Evolutionary conservation across 2,113 vertebrate genomes (phyloP).

Genomic region (Cyprinus carpio): DNA sequence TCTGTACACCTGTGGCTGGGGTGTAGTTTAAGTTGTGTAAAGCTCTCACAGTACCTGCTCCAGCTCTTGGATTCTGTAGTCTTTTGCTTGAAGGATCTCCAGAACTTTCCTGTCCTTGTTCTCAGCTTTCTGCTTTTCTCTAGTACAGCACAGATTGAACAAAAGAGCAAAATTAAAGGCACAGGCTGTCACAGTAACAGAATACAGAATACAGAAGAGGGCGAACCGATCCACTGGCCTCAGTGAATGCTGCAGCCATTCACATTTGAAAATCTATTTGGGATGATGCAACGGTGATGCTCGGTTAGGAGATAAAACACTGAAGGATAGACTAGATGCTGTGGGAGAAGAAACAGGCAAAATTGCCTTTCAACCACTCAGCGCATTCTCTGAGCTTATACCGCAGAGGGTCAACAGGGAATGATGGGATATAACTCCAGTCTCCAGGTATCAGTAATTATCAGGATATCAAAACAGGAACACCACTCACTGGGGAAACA

Average conservation of each 20-base stretch:
- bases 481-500: constrained; percentile 44
- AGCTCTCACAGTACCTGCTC: constrained; percentile 77
- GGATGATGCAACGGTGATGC: constrained; percentile 42
- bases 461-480: constrained; percentile 62
- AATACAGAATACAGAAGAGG: constrained; percentile 37
- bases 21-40: neutral
- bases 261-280: constrained; percentile 33
- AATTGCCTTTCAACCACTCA: constrained; percentile 40
- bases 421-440: constrained; percentile 44
- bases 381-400: constrained; percentile 24
- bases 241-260: neutral
- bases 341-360: constrained; percentile 40
- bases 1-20: neutral
- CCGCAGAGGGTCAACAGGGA: constrained; percentile 27
- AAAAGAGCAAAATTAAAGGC: constrained; percentile 26
- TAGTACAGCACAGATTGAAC: constrained; percentile 69
- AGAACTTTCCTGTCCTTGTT: constrained; percentile 88
- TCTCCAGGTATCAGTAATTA: constrained; percentile 60
- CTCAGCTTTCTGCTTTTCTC: constrained; percentile 92
- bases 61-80: constrained; percentile 76
- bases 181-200: neutral
- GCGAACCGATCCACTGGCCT: constrained; percentile 12
- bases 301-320: constrained; percentile 49
- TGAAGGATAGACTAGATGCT: constrained; percentile 27
- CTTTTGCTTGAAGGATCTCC: constrained; percentile 91